Evolutionary conservation across 2,113 vertebrate species (phyloP).

Genomic region (Nycticryphes semicollaris): DNA sequence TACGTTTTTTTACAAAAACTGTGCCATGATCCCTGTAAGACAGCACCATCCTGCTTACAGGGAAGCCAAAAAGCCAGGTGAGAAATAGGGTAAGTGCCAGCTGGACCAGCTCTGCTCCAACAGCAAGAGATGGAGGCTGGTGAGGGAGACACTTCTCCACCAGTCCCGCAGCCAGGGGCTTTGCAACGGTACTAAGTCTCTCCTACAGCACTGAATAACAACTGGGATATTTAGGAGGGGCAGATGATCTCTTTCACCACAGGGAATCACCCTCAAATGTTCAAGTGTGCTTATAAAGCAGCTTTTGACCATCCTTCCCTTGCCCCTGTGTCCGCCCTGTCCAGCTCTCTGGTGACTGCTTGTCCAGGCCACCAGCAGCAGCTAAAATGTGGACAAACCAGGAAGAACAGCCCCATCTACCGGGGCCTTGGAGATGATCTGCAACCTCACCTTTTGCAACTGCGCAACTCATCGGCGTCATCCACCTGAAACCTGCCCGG

Average conservation of each 20-base stretch:
- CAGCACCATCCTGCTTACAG: background rate
- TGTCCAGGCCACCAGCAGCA: background rate
- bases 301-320: background rate
- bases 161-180: background rate
- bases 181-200: background rate
- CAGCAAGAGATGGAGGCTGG: background rate
- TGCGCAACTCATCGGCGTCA: accelerated
- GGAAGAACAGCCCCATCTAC: conserved; percentile 33
- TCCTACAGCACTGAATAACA: background rate
- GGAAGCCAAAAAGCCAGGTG: accelerated
- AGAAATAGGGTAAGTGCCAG: accelerated
- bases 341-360: no score
- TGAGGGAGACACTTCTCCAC: background rate
- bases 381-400: accelerated
- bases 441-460: accelerated
- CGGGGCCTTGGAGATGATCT: background rate
- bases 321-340: accelerated
- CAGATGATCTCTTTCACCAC: background rate
- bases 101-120: background rate
- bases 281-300: background rate
- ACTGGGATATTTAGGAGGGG: background rate
- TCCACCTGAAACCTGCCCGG: background rate
- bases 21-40: background rate
- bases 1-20: background rate
- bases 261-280: background rate